These are phyloP conservation scores for Minunthozetes semirufus DNA, from an alignment of 2,888 invertebrate genomes.

Conservation along the genomic window DNA sequence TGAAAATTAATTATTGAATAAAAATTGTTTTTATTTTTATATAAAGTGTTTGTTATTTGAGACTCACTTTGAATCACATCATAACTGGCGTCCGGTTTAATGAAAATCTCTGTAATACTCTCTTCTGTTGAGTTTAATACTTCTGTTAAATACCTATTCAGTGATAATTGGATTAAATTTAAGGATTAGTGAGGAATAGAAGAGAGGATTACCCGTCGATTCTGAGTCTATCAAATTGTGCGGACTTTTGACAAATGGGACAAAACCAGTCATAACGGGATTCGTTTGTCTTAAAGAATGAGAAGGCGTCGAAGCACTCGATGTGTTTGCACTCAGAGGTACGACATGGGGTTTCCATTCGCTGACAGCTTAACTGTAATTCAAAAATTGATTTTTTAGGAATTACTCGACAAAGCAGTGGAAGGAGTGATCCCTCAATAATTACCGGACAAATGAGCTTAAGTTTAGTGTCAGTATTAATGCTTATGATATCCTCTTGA, in stretches of 20 bases:
- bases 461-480: neutral
- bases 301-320: constrained; percentile 6
- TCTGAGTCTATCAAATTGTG: neutral
- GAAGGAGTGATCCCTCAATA: neutral
- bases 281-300: constrained; percentile 7
- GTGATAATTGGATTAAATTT: neutral
- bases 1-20: neutral
- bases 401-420: too few species aligned
- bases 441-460: constrained; percentile 25
- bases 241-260: constrained; percentile 20
- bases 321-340: constrained; percentile 10
- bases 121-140: neutral
- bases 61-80: neutral
- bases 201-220: constrained; percentile 11
- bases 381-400: neutral
- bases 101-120: neutral
- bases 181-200: neutral
- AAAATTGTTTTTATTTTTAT: too few species aligned
- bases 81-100: constrained; percentile 18
- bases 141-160: neutral
- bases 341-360: constrained; percentile 2
- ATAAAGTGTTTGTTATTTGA: neutral
- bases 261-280: constrained; percentile 19
- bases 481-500: neutral
- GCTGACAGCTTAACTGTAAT: neutral